Percentiles rank a stretch among this genome's conserved stretches.
Evolutionary conservation across 35 echinoderm and acorn worm genomes (phyloP).

Genomic region (Lytechinus variegatus): DNA sequence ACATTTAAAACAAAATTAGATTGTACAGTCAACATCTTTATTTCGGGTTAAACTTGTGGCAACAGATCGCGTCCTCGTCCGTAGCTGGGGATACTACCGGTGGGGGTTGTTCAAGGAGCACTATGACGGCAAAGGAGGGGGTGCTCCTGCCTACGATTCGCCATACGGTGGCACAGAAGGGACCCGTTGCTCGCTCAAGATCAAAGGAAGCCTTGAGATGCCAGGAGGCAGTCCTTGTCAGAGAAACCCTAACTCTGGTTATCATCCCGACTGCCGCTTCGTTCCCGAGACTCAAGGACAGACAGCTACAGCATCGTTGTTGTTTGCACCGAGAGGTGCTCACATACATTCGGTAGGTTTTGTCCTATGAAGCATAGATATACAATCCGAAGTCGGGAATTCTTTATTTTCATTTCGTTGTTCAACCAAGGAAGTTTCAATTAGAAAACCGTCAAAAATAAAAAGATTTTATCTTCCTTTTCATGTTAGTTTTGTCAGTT

Average conservation of each 20-base stretch:
- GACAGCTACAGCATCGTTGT: conserved; percentile 12
- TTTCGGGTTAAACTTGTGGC: too few species aligned
- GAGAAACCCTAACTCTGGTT: not conserved
- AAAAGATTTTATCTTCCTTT: too few species aligned
- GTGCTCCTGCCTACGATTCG: conserved; percentile 20
- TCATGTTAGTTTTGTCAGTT: too few species aligned
- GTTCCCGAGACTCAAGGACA: not conserved
- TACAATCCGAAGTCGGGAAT: too few species aligned
- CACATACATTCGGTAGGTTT: not conserved
- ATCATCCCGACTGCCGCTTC: not conserved
- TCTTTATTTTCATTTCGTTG: too few species aligned
- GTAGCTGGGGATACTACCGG: conserved; percentile 13
- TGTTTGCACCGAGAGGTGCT: conserved; percentile 15
- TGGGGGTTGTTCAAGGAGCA: conserved; percentile 46
- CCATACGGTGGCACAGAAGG: not conserved
- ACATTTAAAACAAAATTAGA: too few species aligned
- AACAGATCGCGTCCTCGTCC: not conserved
- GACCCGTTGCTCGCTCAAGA: conserved; percentile 21
- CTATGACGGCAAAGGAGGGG: not conserved
- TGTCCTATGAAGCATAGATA: too few species aligned
- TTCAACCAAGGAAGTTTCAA: too few species aligned
- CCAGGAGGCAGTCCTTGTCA: not conserved
- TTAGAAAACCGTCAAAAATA: too few species aligned
- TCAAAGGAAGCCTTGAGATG: not conserved
- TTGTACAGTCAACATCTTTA: too few species aligned